phyloP scores from a whole-genome alignment of 2,113 vertebrate species.

The cat (Felis catus) region F.catus_Fca126_mat1.0 CM031426.1:27056001-27056500 shows the following conservation, averaged over 20 bases:
- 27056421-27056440: not conserved
- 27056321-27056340: not conserved
- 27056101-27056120: not conserved
- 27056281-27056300: not conserved
- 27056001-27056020: not conserved
- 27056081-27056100: too few relatives aligned
- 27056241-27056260: not conserved
- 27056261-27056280: not conserved
- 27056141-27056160: not conserved
- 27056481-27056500: not conserved
- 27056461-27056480: not conserved
- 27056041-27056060: not conserved
- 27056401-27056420: not conserved
- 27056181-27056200: rapidly evolving
- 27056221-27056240: not conserved
- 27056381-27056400: not conserved
- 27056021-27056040: not conserved
- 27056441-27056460: too few relatives aligned
- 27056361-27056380: not conserved
- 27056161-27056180: not conserved
- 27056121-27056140: not conserved
- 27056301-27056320: not conserved
- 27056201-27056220: not conserved
- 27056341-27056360: not conserved
- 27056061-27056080: not conserved